Percentiles rank a stretch among this genome's conserved stretches.
These are phyloP conservation scores for Tricholaema leucomelas DNA, from an alignment of 2,113 vertebrate genomes.

Conservation along the genomic window DNA sequence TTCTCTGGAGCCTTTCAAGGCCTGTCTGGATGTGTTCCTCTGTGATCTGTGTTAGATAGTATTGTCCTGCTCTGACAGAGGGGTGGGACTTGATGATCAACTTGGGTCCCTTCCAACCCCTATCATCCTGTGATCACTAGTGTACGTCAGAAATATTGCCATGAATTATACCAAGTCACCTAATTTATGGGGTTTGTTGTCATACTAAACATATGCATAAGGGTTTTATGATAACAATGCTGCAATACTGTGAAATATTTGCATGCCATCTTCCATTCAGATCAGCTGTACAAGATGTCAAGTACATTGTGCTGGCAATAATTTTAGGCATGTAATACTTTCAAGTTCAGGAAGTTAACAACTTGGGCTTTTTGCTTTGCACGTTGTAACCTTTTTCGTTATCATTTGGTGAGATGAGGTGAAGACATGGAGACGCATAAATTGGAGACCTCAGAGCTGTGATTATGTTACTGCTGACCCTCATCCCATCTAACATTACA, in stretches of 20 bases:
- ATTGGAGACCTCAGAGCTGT: constrained; percentile 36
- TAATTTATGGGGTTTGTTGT: constrained; percentile 55
- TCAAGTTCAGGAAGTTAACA: constrained; percentile 75
- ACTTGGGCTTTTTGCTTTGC: constrained; percentile 65
- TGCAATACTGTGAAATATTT: constrained; percentile 26
- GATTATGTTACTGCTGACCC: constrained; percentile 44
- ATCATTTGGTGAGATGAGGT: constrained; percentile 55
- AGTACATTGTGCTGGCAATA: constrained; percentile 47
- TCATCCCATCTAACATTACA: constrained; percentile 11
- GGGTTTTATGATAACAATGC: not conserved
- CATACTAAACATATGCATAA: not conserved
- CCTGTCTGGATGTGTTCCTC: too few species aligned
- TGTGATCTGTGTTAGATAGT: too few species aligned
- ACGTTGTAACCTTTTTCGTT: constrained; percentile 70
- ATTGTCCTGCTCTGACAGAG: too few species aligned
- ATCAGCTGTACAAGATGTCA: constrained; percentile 64
- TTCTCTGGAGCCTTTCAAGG: too few species aligned
- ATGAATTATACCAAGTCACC: constrained; percentile 47
- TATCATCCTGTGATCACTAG: too few species aligned
- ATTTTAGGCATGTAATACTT: constrained; percentile 63
- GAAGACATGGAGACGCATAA: constrained; percentile 11
- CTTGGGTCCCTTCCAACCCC: too few species aligned
- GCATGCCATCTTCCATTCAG: constrained; percentile 42
- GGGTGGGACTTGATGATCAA: too few species aligned
- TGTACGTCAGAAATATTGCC: constrained; percentile 47